These are phyloP conservation scores for Aradophagus sp. DNA, from an alignment of 1,140 invertebrate species.

Conservation along the genomic window DNA sequence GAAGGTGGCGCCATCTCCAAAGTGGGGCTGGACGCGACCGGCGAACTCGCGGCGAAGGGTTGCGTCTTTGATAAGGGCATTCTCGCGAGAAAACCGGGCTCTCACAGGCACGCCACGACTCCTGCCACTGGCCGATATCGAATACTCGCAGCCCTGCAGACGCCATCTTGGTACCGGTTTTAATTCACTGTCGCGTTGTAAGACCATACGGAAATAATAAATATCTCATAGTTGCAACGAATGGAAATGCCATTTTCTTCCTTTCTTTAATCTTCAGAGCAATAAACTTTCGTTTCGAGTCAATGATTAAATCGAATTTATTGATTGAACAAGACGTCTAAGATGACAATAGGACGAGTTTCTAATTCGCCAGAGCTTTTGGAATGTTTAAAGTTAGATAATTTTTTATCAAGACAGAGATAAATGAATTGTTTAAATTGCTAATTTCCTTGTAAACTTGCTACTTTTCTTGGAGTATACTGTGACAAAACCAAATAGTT, in stretches of 20 bases:
- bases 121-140: slow-evolving; percentile 68
- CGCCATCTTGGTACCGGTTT: slow-evolving; percentile 73
- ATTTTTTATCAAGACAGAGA: too few relatives aligned
- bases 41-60: slow-evolving; percentile 67
- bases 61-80: slow-evolving; percentile 71
- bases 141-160: slow-evolving; percentile 70
- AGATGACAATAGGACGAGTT: too few relatives aligned
- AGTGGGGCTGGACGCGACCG: slow-evolving; percentile 67
- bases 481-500: too few relatives aligned
- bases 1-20: slow-evolving; percentile 68
- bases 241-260: slow-evolving; percentile 33
- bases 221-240: slow-evolving; percentile 21
- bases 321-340: neutral
- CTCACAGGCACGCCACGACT: slow-evolving; percentile 59
- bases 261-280: slow-evolving; percentile 11
- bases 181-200: slow-evolving; percentile 49
- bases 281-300: slow-evolving; percentile 33
- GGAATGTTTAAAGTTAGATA: too few relatives aligned
- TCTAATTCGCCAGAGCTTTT: too few relatives aligned
- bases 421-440: too few relatives aligned
- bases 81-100: slow-evolving; percentile 63
- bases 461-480: too few relatives aligned
- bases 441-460: too few relatives aligned
- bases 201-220: slow-evolving; percentile 11
- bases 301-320: neutral